Evolutionary conservation across 1,140 invertebrate genomes (phyloP).

Genomic region (Geopemphigus sp.): DNA sequence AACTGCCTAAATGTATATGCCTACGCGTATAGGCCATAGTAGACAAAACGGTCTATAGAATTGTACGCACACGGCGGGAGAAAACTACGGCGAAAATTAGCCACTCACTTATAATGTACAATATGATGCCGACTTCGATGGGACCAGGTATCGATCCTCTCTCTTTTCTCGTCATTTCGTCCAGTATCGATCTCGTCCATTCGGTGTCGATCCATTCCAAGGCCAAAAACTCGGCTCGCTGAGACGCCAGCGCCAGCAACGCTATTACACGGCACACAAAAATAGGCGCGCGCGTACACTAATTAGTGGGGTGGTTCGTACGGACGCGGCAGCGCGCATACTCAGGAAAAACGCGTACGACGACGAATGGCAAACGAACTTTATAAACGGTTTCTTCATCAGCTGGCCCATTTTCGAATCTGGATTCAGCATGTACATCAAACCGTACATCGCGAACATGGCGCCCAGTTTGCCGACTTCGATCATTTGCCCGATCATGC

Average conservation of each 20-base stretch:
- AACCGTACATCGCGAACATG: conserved; percentile 82
- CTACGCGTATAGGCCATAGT: too few species aligned
- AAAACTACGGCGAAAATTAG: too few species aligned
- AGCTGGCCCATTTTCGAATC: conserved; percentile 75
- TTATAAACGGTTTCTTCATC: conserved; percentile 90
- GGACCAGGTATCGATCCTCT: conserved; percentile 79
- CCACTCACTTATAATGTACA: conserved; percentile 77
- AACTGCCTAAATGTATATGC: too few species aligned
- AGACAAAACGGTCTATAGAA: too few species aligned
- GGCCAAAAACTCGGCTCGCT: conserved; percentile 73
- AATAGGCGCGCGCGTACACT: background rate
- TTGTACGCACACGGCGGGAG: too few species aligned
- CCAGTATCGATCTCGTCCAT: conserved; percentile 69
- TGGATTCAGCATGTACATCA: conserved; percentile 81
- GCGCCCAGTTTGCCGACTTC: conserved; percentile 75
- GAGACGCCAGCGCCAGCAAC: conserved; percentile 77
- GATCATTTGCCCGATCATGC: conserved; percentile 70
- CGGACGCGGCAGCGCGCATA: conserved; percentile 58
- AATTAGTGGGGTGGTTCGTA: background rate
- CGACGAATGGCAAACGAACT: conserved; percentile 87
- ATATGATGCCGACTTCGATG: conserved; percentile 77
- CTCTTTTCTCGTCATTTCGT: conserved; percentile 73
- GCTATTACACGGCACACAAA: conserved; percentile 58
- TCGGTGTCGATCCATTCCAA: conserved; percentile 74
- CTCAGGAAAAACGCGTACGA: conserved; percentile 88